Evolutionary conservation across 2,888 invertebrate species (phyloP).

Genomic region (Meliscaeva auricollis): DNA sequence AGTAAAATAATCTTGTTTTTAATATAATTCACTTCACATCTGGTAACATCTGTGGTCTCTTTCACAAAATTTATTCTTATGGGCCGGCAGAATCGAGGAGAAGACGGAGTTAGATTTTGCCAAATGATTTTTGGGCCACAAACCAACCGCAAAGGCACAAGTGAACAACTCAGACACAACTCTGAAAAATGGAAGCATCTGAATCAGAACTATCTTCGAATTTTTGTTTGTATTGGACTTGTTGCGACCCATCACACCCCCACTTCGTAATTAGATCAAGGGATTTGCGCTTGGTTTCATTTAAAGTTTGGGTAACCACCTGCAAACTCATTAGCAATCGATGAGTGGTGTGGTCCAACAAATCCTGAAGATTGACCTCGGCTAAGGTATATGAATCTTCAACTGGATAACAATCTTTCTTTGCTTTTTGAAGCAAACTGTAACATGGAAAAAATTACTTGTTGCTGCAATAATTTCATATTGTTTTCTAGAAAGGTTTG

Average conservation of each 20-base stretch:
- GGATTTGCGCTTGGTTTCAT: no score
- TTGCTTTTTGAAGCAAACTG: no score
- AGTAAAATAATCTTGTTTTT: neutral
- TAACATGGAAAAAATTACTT: neutral
- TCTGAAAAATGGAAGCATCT: no score
- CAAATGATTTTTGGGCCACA: no score
- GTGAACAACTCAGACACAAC: no score
- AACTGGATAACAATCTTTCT: constrained; percentile 5
- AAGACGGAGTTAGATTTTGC: no score
- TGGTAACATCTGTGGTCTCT: no score
- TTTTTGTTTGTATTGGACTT: no score
- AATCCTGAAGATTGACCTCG: neutral
- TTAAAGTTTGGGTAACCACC: constrained; percentile 17
- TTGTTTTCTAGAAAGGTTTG: neutral
- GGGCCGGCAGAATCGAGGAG: no score
- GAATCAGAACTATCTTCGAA: constrained; percentile 1
- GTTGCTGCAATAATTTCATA: neutral
- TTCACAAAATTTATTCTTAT: no score
- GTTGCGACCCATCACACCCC: constrained; percentile 15
- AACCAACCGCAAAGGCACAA: constrained; percentile 3
- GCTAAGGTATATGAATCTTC: neutral
- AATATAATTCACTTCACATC: neutral
- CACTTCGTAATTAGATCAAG: neutral
- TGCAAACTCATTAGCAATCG: neutral
- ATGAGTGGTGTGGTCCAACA: constrained; percentile 2